Conservation (phyloP, 2,797 vertebrate species). For the Gorsachius magnificus region DNA sequence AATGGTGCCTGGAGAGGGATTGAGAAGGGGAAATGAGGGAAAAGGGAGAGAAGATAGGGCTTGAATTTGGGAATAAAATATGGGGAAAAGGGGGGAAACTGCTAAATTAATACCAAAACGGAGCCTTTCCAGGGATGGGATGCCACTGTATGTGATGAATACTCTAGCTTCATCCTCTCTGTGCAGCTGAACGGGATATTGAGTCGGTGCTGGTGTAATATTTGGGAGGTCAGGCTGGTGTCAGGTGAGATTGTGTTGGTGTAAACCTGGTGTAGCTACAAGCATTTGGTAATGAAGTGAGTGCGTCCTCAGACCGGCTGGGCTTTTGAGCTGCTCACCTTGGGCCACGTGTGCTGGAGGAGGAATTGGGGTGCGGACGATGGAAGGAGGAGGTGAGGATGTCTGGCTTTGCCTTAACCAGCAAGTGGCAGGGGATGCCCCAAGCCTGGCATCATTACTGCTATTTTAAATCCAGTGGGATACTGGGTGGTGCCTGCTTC, state of each 20-base stretch:
- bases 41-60: neutral
- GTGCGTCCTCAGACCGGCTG: neutral
- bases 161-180: neutral
- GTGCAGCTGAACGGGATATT: neutral
- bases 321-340: neutral
- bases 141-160: neutral
- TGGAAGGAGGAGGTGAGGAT: neutral
- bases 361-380: neutral
- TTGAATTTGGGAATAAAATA: neutral
- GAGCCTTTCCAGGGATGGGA: neutral
- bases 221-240: neutral
- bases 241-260: neutral
- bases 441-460: neutral
- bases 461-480: neutral
- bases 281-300: neutral
- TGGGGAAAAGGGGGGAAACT: neutral
- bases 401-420: neutral
- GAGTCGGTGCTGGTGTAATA: fast-evolving
- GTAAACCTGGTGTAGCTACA: neutral
- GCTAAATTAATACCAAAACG: neutral
- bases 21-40: slow-evolving; percentile 5
- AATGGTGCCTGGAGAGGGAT: slow-evolving; percentile 11
- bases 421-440: neutral
- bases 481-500: neutral
- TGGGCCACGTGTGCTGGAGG: neutral